A percentile compares a stretch with the other conserved stretches of the same genome.
Evolutionary conservation across 53 echinoderm and acorn worm species (phyloP).

Genomic region (Arbacia lixula): DNA sequence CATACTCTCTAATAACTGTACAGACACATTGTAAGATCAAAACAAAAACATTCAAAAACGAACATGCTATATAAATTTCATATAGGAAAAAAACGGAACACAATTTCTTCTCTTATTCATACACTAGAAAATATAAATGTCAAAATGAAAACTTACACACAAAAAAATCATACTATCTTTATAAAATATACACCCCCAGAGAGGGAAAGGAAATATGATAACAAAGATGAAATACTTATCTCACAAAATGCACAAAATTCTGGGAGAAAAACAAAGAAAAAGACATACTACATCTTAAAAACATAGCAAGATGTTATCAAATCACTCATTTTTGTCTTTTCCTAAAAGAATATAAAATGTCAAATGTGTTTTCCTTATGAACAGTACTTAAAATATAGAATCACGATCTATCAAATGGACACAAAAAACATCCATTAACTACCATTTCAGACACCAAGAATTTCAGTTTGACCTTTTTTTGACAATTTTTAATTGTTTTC

Average conservation of each 20-base stretch:
- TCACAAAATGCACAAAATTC: slow-evolving; percentile 35
- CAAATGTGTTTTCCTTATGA: slow-evolving; percentile 39
- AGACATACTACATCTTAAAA: slow-evolving; percentile 5
- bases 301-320: slow-evolving; percentile 16
- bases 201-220: slow-evolving; percentile 5
- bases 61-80: slow-evolving; percentile 38
- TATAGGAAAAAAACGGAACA: slow-evolving; percentile 40
- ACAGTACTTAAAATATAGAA: slow-evolving; percentile 63
- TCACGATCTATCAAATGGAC: slow-evolving; percentile 29
- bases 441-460: slow-evolving; percentile 53
- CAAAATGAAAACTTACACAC: slow-evolving; percentile 23
- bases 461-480: slow-evolving; percentile 55
- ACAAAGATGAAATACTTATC: slow-evolving; percentile 30
- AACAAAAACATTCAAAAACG: slow-evolving; percentile 22
- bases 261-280: slow-evolving; percentile 15
- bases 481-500: slow-evolving; percentile 9
- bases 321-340: slow-evolving; percentile 9
- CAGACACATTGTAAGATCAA: background rate
- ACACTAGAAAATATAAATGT: background rate
- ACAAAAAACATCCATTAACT: slow-evolving; percentile 23
- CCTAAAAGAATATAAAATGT: slow-evolving; percentile 52
- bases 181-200: background rate
- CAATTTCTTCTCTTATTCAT: slow-evolving; percentile 5
- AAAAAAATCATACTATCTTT: slow-evolving; percentile 21
- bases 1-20: slow-evolving; percentile 32